These are phyloP conservation scores for Eucera pruinosa DNA, from an alignment of 2,888 invertebrate species.

Conservation along the genomic window DNA sequence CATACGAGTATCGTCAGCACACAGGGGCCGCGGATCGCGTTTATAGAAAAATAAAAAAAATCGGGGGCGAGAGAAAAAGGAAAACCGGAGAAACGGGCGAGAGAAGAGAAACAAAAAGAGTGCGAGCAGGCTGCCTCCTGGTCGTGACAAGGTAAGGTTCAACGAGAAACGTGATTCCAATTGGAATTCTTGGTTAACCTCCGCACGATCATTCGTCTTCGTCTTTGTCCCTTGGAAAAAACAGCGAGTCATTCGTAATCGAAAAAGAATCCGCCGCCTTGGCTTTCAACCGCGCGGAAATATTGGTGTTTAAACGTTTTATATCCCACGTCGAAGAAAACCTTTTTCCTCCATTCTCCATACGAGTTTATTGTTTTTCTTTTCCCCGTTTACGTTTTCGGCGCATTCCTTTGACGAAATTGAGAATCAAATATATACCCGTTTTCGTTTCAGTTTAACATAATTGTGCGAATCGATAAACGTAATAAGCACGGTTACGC, in stretches of 20 bases:
- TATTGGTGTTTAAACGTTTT: conserved; percentile 53
- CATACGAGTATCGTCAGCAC: conserved; percentile 51
- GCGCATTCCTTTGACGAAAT: background rate
- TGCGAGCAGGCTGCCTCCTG: conserved; percentile 32
- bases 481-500: background rate
- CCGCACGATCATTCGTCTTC: conserved; percentile 65
- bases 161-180: conserved; percentile 68
- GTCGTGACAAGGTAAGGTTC: conserved; percentile 65
- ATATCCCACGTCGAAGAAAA: conserved; percentile 10
- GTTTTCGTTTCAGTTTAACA: background rate
- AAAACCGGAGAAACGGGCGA: background rate
- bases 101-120: background rate
- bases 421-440: too few species aligned
- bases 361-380: too few species aligned
- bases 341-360: background rate
- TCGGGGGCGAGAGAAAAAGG: background rate
- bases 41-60: conserved; percentile 19
- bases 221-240: conserved; percentile 51
- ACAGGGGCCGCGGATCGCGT: conserved; percentile 18
- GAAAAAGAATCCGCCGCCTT: conserved; percentile 50
- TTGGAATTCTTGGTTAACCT: conserved; percentile 66
- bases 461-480: background rate
- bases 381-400: background rate
- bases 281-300: conserved; percentile 41
- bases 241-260: conserved; percentile 64